Evolutionary conservation across 2,113 vertebrate genomes (phyloP).

Genomic region (Leucoraja erinaceus): DNA sequence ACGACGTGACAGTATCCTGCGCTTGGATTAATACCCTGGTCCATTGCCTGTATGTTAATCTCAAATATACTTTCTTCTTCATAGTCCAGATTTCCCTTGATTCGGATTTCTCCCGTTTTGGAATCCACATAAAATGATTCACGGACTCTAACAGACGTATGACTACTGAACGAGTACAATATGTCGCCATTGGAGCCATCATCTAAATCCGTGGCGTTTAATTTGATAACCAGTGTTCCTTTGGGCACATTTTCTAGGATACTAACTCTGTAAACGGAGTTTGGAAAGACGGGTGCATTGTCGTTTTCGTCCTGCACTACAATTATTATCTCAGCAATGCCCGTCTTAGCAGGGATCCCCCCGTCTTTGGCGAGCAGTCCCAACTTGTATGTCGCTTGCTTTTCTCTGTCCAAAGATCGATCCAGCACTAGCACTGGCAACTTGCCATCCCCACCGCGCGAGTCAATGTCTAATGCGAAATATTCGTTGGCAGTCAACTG

Average conservation of each 20-base stretch:
- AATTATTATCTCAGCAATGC: conserved; percentile 48
- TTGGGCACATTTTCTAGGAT: conserved; percentile 56
- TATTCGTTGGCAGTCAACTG: conserved; percentile 55
- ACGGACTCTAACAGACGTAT: conserved; percentile 55
- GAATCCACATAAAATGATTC: conserved; percentile 63
- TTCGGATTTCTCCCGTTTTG: conserved; percentile 59
- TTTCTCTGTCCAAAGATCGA: conserved; percentile 62
- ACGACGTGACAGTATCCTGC: conserved; percentile 68
- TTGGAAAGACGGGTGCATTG: conserved; percentile 64
- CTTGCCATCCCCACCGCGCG: conserved; percentile 63
- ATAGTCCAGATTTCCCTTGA: conserved; percentile 64
- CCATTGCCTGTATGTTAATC: conserved; percentile 68
- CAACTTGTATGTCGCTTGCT: conserved; percentile 58
- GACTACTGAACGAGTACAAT: conserved; percentile 64
- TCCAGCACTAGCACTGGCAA: conserved; percentile 69
- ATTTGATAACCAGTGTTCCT: conserved; percentile 56
- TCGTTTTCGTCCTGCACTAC: conserved; percentile 74
- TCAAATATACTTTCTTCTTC: conserved; percentile 68
- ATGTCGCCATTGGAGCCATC: conserved; percentile 70
- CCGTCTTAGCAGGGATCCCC: conserved; percentile 45
- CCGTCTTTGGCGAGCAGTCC: conserved; percentile 55
- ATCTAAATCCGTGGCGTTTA: conserved; percentile 62
- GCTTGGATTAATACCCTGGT: conserved; percentile 70
- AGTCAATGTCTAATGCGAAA: conserved; percentile 63
- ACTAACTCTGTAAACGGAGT: conserved; percentile 51